phyloP scores from a whole-genome alignment of 92 coral and sea anemone species.

The Micromussa lordhowensis region DNA sequence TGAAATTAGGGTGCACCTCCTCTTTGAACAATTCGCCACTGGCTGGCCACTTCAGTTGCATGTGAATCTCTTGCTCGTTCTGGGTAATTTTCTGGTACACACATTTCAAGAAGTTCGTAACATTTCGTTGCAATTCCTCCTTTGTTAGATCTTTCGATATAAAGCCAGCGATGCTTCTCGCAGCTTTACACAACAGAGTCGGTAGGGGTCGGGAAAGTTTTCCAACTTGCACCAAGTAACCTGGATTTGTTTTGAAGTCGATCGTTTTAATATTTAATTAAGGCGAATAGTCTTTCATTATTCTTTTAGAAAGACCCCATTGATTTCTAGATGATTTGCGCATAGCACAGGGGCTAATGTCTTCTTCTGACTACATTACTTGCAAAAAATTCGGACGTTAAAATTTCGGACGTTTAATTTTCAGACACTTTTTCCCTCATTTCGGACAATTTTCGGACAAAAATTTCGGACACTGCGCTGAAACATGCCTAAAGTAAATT shows the following conservation, averaged over 20 bases:
- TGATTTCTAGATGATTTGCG: background rate
- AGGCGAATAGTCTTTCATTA: background rate
- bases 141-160: background rate
- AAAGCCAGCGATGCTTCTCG: too few species aligned
- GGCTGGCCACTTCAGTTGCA: conserved; percentile 10
- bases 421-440: too few species aligned
- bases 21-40: background rate
- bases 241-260: background rate
- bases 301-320: background rate
- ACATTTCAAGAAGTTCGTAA: background rate
- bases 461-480: too few species aligned
- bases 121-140: background rate
- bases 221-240: background rate
- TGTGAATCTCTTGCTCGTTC: background rate
- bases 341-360: background rate
- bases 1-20: background rate
- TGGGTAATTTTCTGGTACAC: too few species aligned
- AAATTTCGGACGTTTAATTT: too few species aligned
- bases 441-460: too few species aligned
- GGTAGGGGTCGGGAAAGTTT: background rate
- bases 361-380: background rate
- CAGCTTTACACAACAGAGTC: background rate
- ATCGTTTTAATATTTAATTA: background rate
- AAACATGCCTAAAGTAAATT: too few species aligned
- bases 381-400: too few species aligned